A percentile compares a stretch with the other conserved stretches of the same genome.
These are phyloP conservation scores for Stegodyphus dumicola DNA, from an alignment of 1,140 invertebrate species.

Conservation along the genomic window DNA sequence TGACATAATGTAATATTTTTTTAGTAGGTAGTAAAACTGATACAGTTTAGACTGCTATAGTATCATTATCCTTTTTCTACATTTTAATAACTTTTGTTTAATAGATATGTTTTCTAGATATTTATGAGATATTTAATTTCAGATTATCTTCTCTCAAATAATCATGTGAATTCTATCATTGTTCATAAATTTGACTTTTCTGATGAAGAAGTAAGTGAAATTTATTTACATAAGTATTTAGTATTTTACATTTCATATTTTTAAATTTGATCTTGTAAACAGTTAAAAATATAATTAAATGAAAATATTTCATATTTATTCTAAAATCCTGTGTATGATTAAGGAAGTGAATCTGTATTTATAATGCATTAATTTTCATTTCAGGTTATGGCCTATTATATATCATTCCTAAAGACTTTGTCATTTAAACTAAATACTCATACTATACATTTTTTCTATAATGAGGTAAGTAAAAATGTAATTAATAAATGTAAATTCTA, in stretches of 20 bases:
- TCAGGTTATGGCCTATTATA: constrained; percentile 98
- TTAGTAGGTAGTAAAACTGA: too few species aligned
- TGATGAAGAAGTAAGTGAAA: constrained; percentile 86
- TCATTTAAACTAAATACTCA: constrained; percentile 98
- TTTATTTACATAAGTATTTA: neutral
- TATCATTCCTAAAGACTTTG: constrained; percentile 97
- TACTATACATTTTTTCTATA: constrained; percentile 99
- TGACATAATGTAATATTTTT: too few species aligned
- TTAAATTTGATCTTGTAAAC: neutral
- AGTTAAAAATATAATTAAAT: neutral
- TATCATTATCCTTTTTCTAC: too few species aligned
- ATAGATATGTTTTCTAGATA: too few species aligned
- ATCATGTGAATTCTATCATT: constrained; percentile 99
- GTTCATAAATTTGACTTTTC: constrained; percentile 99
- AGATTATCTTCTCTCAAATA: constrained; percentile 99
- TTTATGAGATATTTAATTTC: constrained; percentile 68
- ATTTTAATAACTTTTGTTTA: too few species aligned
- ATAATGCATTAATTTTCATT: constrained; percentile 14
- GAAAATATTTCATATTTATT: too few species aligned
- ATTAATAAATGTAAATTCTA: too few species aligned
- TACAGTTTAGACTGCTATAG: too few species aligned
- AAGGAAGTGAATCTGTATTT: neutral
- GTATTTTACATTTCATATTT: neutral
- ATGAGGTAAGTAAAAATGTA: constrained; percentile 81
- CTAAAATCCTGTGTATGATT: neutral